Conservation (phyloP, 1,140 invertebrate species). For the Drosophila prosaltans region DNA sequence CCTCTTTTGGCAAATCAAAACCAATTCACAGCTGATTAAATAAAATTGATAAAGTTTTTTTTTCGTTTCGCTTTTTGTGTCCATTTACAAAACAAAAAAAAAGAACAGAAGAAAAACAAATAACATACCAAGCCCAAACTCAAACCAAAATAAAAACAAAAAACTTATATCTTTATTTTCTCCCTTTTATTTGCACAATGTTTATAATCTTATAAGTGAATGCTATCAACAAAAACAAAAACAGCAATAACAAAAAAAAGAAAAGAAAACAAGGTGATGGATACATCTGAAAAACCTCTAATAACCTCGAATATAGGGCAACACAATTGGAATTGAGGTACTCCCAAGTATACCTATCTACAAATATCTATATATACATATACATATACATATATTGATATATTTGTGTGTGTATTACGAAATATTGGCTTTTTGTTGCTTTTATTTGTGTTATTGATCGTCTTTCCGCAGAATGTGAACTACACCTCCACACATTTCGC, state of each 20-base stretch:
- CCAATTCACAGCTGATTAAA: constrained; percentile 19
- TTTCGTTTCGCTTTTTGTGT: neutral
- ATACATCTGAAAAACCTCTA: constrained; percentile 32
- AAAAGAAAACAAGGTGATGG: constrained; percentile 36
- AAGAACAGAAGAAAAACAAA: neutral
- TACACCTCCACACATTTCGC: constrained; percentile 59
- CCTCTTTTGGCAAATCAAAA: constrained; percentile 2
- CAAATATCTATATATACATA: too few relatives aligned
- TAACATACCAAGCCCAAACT: neutral
- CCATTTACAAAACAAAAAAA: neutral
- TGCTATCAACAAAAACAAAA: neutral
- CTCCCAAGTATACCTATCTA: too few relatives aligned
- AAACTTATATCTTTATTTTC: constrained; percentile 3
- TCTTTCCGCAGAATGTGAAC: constrained; percentile 47
- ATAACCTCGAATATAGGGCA: constrained; percentile 44
- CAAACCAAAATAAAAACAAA: neutral
- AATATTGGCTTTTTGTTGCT: too few relatives aligned
- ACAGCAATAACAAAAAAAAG: constrained; percentile 17
- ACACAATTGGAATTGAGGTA: constrained; percentile 25
- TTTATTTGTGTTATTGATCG: neutral
- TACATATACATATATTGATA: too few relatives aligned
- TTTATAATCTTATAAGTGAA: constrained; percentile 6
- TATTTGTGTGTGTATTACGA: too few relatives aligned
- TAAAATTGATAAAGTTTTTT: constrained; percentile 19
- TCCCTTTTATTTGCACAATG: constrained; percentile 11